Conservation (phyloP, 2,113 vertebrate genomes). For the Thinocorus orbignyianus region DNA sequence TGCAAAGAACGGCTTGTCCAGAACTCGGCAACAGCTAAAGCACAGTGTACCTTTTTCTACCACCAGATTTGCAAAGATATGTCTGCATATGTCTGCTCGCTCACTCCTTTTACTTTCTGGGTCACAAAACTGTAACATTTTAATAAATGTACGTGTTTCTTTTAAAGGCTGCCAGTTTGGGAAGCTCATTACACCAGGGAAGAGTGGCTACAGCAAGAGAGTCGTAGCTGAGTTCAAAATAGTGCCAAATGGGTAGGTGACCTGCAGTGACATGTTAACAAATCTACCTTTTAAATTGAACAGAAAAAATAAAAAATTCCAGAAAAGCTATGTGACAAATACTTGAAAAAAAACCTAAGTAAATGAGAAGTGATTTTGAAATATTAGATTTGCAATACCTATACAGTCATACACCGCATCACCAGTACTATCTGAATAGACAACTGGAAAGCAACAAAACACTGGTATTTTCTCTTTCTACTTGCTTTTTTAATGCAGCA, state of each 20-base stretch:
- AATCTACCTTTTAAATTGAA: not conserved
- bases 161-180: not conserved
- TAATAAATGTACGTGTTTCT: not conserved
- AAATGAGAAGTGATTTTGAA: not conserved
- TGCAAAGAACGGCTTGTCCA: not conserved
- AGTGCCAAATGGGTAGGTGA: not conserved
- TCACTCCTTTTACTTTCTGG: not conserved
- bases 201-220: not conserved
- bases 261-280: not conserved
- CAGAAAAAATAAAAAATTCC: not conserved
- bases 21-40: not conserved
- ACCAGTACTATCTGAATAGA: not conserved
- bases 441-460: not conserved
- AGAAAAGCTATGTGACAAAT: not conserved
- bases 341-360: accelerated
- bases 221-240: not conserved
- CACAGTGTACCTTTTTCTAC: not conserved
- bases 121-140: not conserved
- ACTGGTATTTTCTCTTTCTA: not conserved
- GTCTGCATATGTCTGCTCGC: not conserved
- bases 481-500: not conserved
- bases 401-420: not conserved
- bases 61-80: not conserved
- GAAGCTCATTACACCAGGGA: not conserved
- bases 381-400: not conserved